Conservation (phyloP, 64 coral and sea anemone genomes). For the Montipora efflorescens region DNA sequence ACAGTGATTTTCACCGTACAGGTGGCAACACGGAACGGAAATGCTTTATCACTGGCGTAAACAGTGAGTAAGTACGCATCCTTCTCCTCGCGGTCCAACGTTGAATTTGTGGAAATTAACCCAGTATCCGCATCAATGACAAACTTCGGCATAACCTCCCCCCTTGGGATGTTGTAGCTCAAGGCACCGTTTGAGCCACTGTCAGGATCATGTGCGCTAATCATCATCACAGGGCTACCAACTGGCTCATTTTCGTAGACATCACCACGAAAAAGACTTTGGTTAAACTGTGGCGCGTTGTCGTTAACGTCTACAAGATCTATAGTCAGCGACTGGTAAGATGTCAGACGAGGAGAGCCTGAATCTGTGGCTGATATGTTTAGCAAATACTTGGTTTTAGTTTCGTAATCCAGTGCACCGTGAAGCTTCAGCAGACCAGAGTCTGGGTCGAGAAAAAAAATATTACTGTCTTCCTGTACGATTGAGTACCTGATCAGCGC, state of each 20-base stretch:
- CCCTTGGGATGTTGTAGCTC: slow-evolving; percentile 84
- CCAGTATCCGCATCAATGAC: slow-evolving; percentile 76
- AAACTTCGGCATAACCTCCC: slow-evolving; percentile 72
- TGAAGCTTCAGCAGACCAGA: slow-evolving; percentile 74
- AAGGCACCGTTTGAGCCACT: slow-evolving; percentile 78
- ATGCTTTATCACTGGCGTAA: slow-evolving; percentile 65
- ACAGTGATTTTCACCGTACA: slow-evolving; percentile 79
- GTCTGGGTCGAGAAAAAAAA: slow-evolving; percentile 74
- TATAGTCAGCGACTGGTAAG: slow-evolving; percentile 79
- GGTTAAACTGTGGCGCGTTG: slow-evolving; percentile 86
- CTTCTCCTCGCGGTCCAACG: slow-evolving; percentile 83
- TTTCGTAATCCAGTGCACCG: slow-evolving; percentile 80
- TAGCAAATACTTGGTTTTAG: slow-evolving; percentile 52
- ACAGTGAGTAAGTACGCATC: slow-evolving; percentile 75
- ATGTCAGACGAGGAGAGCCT: slow-evolving; percentile 68
- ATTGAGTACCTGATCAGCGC: slow-evolving; percentile 78
- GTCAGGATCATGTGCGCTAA: slow-evolving; percentile 80
- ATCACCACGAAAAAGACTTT: slow-evolving; percentile 56
- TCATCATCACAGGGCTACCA: slow-evolving; percentile 70
- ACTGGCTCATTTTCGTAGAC: slow-evolving; percentile 78
- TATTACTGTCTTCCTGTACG: slow-evolving; percentile 40
- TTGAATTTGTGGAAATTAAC: slow-evolving; percentile 76
- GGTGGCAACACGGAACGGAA: slow-evolving; percentile 78
- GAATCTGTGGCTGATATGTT: slow-evolving; percentile 86
- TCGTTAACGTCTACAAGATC: slow-evolving; percentile 92